A percentile compares a stretch with the other conserved stretches of the same genome.
Evolutionary conservation across 1,140 invertebrate species (phyloP).

Genomic region (Paralvinella palmiformis): DNA sequence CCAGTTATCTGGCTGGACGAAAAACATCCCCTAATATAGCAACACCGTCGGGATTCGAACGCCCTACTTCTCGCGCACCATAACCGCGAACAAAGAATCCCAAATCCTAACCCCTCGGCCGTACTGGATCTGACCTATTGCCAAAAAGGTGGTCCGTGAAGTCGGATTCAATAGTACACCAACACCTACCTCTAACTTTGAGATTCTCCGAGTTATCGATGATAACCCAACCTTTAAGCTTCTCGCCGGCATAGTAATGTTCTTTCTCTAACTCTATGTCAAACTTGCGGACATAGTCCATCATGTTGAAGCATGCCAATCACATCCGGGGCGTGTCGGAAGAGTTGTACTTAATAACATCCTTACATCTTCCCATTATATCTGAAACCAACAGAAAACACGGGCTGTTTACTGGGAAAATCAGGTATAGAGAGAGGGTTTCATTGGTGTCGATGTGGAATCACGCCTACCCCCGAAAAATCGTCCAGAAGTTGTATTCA

Average conservation of each 20-base stretch:
- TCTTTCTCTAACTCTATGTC: conserved; percentile 71
- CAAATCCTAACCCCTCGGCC: too few species aligned
- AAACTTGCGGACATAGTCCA: conserved; percentile 75
- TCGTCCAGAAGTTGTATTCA: too few species aligned
- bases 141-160: too few species aligned
- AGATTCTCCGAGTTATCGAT: conserved; percentile 70
- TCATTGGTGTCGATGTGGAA: not conserved
- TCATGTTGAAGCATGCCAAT: conserved; percentile 29
- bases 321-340: not conserved
- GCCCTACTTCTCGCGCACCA: too few species aligned
- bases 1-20: too few species aligned
- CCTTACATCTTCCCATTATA: not conserved
- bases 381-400: not conserved
- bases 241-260: conserved; percentile 71
- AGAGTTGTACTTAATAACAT: not conserved
- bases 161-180: too few species aligned
- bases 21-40: too few species aligned
- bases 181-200: conserved; percentile 64
- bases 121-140: too few species aligned
- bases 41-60: too few species aligned
- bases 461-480: too few species aligned
- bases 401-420: not conserved
- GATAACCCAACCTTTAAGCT: conserved; percentile 63
- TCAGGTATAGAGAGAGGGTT: not conserved
- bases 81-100: too few species aligned